Base-by-base conservation (phyloP, 2,113 vertebrate species). In the Macheiramphus alcinus region DNA sequence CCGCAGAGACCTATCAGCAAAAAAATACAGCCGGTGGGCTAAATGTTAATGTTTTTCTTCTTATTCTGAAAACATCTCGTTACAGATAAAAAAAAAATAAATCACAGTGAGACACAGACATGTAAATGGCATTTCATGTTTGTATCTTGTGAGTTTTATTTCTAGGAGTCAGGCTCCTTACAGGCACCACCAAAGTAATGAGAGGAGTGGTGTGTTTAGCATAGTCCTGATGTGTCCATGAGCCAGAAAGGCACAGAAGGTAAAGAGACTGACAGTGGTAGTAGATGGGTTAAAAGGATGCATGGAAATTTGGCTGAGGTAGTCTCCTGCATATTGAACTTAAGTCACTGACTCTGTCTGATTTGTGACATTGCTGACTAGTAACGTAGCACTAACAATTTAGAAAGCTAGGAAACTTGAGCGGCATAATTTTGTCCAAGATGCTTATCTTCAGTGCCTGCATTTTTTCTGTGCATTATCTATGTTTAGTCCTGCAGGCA, bases 41-140 rank as follows among this genome's bases (percentile, higher is more conserved):
- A 92, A 86, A 94, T 50, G 18, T 80, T 90, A 89, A 87, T 2
- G 3, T 94, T 94, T 95, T 92, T 89, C 90, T 89, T 92, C 66
- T 82, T 62, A n/a, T 48, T 93, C 88, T 88, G 73, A 91, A 96
- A 92, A 87, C 47, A 90, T 70, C 38, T 73, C 55, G 43, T 93
- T 86, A 84, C 50, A 66, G 73, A 90, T 55, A 40, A 21, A 78
- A 71, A 65, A 55, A 76, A 62, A 72, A 62, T 58, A 25, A 36
- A 11, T n/a, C 21, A 45, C 38, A 53, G 58, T 68, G 80, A 83
- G 36, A 73, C 53, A 53, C 7, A 82, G 84, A 81, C 25, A 58
- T 32, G 66, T 63, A 97, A 90, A 80, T 89, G 75, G 19, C 19
- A 82, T 82, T 95, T 86, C 58, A 32, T 4, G 18, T 86, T 86